Evolutionary conservation across 92 coral and sea anemone genomes (phyloP).

Genomic region (Palythoa caribaeorum): DNA sequence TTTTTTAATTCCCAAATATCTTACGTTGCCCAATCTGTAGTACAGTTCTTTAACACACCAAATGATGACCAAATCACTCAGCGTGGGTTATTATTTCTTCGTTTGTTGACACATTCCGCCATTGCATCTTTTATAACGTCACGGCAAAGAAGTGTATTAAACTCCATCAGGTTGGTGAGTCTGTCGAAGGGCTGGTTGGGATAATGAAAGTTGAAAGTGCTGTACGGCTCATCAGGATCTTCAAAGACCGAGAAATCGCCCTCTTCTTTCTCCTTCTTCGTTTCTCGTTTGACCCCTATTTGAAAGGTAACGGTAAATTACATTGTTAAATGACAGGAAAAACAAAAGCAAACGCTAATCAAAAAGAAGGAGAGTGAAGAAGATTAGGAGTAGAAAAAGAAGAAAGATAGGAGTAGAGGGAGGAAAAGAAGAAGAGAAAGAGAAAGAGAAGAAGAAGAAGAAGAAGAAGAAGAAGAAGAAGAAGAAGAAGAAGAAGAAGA

Average conservation of each 20-base stretch:
- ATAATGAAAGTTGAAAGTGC: conserved; percentile 80
- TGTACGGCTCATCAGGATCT: conserved; percentile 66
- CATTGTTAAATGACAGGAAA: not conserved
- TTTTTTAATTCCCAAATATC: too few species aligned
- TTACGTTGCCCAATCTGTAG: too few species aligned
- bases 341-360: not conserved
- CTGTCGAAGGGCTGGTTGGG: conserved; percentile 61
- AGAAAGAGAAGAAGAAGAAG: not conserved
- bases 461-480: not conserved
- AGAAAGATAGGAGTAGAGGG: not conserved
- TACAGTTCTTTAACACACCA: too few species aligned
- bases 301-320: not conserved
- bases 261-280: conserved; percentile 56
- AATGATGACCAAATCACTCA: too few species aligned
- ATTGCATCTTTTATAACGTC: conserved; percentile 72
- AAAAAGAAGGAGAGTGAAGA: not conserved
- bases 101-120: conserved; percentile 64
- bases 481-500: not conserved
- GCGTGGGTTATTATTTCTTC: conserved; percentile 12
- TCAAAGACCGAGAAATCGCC: conserved; percentile 82
- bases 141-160: conserved; percentile 67
- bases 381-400: not conserved
- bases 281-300: conserved; percentile 62
- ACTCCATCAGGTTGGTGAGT: conserved; percentile 68
- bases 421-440: not conserved